These are phyloP conservation scores for Mormyrus hasselquistii DNA, from an alignment of 2,797 vertebrate genomes.

Conservation along the genomic window DNA sequence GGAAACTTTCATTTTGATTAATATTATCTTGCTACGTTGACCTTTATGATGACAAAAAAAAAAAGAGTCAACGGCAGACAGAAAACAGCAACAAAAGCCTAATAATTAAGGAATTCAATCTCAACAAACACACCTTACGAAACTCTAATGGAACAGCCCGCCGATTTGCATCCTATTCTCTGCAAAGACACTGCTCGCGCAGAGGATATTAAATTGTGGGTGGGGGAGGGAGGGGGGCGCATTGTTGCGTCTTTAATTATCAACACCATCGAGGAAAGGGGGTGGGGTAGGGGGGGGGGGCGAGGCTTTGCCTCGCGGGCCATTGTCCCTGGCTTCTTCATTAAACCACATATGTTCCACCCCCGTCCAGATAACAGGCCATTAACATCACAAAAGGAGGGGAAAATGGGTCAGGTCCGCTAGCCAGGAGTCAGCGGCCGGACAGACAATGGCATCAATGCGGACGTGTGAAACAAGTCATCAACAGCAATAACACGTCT, in stretches of 20 bases:
- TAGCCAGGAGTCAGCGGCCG: neutral
- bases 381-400: conserved; percentile 62
- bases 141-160: conserved; percentile 7
- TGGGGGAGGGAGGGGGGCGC: conserved; percentile 36
- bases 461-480: conserved; percentile 2
- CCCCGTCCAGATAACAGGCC: conserved; percentile 53
- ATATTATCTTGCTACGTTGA: neutral
- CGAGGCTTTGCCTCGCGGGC: conserved; percentile 48
- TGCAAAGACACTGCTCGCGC: conserved; percentile 1
- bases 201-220: conserved; percentile 26
- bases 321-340: conserved; percentile 51
- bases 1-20: neutral
- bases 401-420: conserved; percentile 57
- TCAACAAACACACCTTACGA: conserved; percentile 9
- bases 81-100: conserved; percentile 10
- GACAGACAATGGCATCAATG: neutral
- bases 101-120: conserved; percentile 18
- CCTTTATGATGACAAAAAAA: neutral
- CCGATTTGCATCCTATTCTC: conserved; percentile 14
- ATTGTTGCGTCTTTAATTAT: conserved; percentile 31
- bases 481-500: neutral
- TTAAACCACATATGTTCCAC: conserved; percentile 21
- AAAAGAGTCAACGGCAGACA: neutral
- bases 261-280: conserved; percentile 45
- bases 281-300: conserved; percentile 43